Evolutionary conservation across 30 jellyfish, hydroid and myxozoan species (phyloP).

Genomic region (Cassiopea xamachana): DNA sequence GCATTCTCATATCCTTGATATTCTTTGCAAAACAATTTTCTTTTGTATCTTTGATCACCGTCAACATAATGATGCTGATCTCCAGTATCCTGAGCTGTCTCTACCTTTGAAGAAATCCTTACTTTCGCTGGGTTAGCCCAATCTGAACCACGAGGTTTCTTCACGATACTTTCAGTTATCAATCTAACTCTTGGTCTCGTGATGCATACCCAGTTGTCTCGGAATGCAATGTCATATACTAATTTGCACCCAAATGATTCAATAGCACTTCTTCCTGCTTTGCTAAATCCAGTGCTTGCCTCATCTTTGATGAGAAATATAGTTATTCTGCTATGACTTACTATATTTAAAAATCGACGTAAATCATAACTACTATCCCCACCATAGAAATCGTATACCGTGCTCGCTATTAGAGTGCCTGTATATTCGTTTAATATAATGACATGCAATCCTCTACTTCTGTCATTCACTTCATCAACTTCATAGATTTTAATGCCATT

Average conservation of each 20-base stretch:
- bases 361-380: conserved; percentile 79
- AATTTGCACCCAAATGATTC: too few relatives aligned
- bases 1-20: conserved; percentile 96
- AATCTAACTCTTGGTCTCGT: too few relatives aligned
- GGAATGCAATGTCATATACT: conserved; percentile 60
- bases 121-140: conserved; percentile 89
- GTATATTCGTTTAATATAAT: conserved; percentile 84
- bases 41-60: conserved; percentile 58
- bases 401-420: conserved; percentile 84
- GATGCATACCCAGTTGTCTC: conserved; percentile 91
- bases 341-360: conserved; percentile 63
- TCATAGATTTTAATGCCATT: conserved; percentile 85
- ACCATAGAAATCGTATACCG: conserved; percentile 82
- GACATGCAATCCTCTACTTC: conserved; percentile 83
- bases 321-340: conserved; percentile 87
- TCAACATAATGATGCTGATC: conserved; percentile 68
- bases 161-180: conserved; percentile 71
- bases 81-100: neutral
- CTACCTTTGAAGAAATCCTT: conserved; percentile 55
- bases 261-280: too few relatives aligned
- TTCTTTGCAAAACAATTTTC: conserved; percentile 73
- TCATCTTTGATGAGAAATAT: conserved; percentile 66
- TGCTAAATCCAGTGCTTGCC: too few relatives aligned
- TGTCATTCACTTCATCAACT: conserved; percentile 47
- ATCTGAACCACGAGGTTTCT: conserved; percentile 71